Conservation (phyloP, 2,888 invertebrate genomes). For the Allygus modestus region DNA sequence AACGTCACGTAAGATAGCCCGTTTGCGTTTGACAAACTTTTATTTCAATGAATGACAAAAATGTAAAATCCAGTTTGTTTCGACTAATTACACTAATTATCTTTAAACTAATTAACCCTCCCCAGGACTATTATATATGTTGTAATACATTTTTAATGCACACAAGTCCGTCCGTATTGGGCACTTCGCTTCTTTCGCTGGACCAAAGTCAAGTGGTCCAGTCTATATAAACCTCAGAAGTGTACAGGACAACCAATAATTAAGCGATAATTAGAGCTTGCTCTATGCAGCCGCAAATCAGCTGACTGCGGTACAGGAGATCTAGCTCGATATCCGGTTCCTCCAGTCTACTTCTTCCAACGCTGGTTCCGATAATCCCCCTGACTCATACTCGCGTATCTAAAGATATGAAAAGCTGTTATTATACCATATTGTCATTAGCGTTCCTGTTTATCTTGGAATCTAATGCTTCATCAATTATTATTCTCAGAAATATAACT, state of each 20-base stretch:
- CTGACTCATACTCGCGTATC: neutral
- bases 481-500: neutral
- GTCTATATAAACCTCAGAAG: neutral
- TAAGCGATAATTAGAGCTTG: neutral
- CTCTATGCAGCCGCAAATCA: neutral
- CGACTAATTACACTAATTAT: too few relatives aligned
- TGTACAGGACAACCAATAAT: neutral
- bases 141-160: too few relatives aligned
- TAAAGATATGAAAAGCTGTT: slow-evolving; percentile 18
- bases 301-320: neutral
- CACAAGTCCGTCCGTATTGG: too few relatives aligned
- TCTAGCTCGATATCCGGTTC: neutral
- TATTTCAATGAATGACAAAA: too few relatives aligned
- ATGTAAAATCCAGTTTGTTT: too few relatives aligned
- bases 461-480: neutral
- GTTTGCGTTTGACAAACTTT: too few relatives aligned
- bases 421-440: slow-evolving; percentile 5
- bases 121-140: too few relatives aligned
- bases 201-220: too few relatives aligned
- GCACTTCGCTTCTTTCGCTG: too few relatives aligned
- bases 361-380: neutral
- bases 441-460: neutral
- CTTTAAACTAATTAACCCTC: too few relatives aligned
- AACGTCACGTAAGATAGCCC: too few relatives aligned
- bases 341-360: neutral